Base-by-base conservation (phyloP, 2,797 vertebrate species). In the Rhinophrynus dorsalis region DNA sequence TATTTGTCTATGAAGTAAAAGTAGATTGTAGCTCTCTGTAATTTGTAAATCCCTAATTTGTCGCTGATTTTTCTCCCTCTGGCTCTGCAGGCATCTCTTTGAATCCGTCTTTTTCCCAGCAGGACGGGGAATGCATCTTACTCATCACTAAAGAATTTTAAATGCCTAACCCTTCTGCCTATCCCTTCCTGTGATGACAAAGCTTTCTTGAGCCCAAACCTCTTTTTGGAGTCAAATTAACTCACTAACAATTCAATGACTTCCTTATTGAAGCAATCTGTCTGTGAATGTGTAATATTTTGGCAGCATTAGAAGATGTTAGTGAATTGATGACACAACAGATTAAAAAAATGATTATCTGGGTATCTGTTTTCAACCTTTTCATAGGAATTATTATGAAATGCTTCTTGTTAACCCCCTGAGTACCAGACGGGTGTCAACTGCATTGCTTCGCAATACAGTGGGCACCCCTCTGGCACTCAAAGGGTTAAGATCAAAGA, bases 1-100 rank as follows among this genome's bases (percentile, higher is more conserved):
- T 66, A 75, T 75, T 70, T 17, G 54, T 78, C 45, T 33, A 75
- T 67, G 45, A 71, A 57, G 74, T 67, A 62, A 68, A 20, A 65
- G 73, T 77, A 76, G 82, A 79, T 81, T 82, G 80, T 66, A 66
- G 23, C 75, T 70, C 57, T 1, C 1, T 9, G 54, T 74, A 63
- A 76, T 77, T 78, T 80, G 76, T 70, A 52, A 75, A 67, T 74
- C 40, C 17, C 6, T 52, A 72, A 42, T 71, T 1, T 52, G 69
- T 69, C 55, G 21, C 75, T 56, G 20, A 57, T 54, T 45, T 76
- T 74, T 64, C 58, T 67, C 33, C 44, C 71, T 57, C 76, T 3
- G 0, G 10, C 48, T 38, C 61, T 60, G 56, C 67, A 66, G 48
- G 48, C 61, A 52, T 42, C 42, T 63, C 47, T 57, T 59, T 30